Evolutionary conservation across 2,888 invertebrate genomes (phyloP).

Genomic region (Parasteatoda lunata): DNA sequence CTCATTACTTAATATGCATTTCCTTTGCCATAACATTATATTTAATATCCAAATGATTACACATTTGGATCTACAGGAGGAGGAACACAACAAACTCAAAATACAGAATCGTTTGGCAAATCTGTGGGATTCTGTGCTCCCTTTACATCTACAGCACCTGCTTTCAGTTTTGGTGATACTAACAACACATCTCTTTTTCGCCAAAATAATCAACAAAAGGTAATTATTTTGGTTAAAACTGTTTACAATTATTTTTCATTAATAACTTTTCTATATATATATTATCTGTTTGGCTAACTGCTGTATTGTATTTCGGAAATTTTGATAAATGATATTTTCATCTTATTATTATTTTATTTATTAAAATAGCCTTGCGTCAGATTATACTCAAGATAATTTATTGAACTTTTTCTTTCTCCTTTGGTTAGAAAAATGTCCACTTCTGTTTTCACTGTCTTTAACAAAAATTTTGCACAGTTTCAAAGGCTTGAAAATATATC

Average conservation of each 20-base stretch:
- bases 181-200: constrained; percentile 78
- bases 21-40: neutral
- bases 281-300: neutral
- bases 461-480: no score
- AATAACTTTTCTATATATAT: neutral
- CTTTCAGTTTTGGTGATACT: constrained; percentile 59
- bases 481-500: no score
- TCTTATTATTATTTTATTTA: neutral
- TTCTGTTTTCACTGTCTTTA: neutral
- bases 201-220: constrained; percentile 76
- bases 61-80: constrained; percentile 78
- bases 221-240: neutral
- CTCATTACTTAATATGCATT: neutral
- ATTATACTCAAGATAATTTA: no score
- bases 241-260: neutral
- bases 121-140: constrained; percentile 71
- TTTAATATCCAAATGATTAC: neutral
- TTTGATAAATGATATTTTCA: neutral
- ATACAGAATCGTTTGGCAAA: constrained; percentile 70
- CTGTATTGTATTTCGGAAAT: neutral
- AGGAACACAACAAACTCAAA: constrained; percentile 74
- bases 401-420: no score
- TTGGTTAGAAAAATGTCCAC: no score
- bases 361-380: no score
- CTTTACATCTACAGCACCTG: constrained; percentile 64